Base-by-base conservation (phyloP, 2,888 invertebrate genomes). In the Arge pagana region DNA sequence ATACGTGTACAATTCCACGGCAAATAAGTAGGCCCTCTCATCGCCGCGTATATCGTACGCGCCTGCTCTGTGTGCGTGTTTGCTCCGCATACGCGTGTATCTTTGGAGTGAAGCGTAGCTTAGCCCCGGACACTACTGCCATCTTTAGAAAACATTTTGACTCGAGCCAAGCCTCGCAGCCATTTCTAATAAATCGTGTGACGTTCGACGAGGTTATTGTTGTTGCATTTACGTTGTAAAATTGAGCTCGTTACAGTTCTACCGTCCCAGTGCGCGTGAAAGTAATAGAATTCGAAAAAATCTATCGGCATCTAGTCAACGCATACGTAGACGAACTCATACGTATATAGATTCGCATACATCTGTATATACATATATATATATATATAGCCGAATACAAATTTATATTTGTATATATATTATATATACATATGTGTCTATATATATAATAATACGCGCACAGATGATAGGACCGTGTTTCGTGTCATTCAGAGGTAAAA, bases 161-260 rank as follows among this genome's bases (percentile, higher is more conserved):
- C 23, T 19, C 31, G 45, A 45, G 45, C 45, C 33, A 33, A 45
- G 45, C 45, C 45, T 45, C 33, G 33, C 45, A 45, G 45, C 45
- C 45, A 45, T 45, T 45, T 45, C 45, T 33, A 45, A 45, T 45
- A 45, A 45, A 45, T 45, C 45, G 45, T 45, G 45, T 45, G 45
- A 45, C 45, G 45, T 45, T 45, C 45, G 45, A 23, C 33, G 23
- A 35, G 45, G 31, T 45, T 45, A 45, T 45, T 45, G 33, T 45
- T 45, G 45, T 45, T 45, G 45, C 35, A 18, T 31, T 33, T 35
- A 35, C 21, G 45, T 24, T 33, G 16, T 45, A 24, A 45, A 33
- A 45, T 31, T 35, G 45, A 33, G 35, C 45, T 45, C 31, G 35
- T 45, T 45, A 35, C 19, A 45, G 45, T 45, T 35, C 33, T n/a